Conservation (phyloP, 2,888 invertebrate species). For the Acronicta aceris region DNA sequence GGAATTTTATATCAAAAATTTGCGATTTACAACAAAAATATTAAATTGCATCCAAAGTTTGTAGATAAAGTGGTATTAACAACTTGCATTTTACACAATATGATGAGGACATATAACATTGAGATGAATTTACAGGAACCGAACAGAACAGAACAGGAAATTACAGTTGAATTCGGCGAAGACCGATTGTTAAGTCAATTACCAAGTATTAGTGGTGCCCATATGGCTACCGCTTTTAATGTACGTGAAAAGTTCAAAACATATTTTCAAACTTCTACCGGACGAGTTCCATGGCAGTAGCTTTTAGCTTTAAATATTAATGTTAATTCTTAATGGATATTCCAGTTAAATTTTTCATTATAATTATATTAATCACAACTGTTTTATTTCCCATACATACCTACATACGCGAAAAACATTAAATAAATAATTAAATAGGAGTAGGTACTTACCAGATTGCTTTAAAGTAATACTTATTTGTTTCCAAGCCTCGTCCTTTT, state of each 20-base stretch:
- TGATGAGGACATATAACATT: conserved; percentile 47
- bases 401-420: conserved; percentile 36
- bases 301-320: conserved; percentile 37
- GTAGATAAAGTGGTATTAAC: conserved; percentile 52
- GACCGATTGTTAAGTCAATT: conserved; percentile 46
- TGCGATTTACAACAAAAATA: conserved; percentile 42
- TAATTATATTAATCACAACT: conserved; percentile 40
- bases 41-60: conserved; percentile 46
- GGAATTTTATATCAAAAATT: conserved; percentile 46
- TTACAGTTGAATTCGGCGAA: conserved; percentile 47
- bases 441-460: conserved; percentile 38
- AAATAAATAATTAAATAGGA: conserved; percentile 38
- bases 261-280: conserved; percentile 47
- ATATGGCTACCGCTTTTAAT: conserved; percentile 43
- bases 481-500: conserved; percentile 48
- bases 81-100: conserved; percentile 48
- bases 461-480: conserved; percentile 46
- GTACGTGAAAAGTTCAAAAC: conserved; percentile 46
- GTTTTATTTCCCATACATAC: conserved; percentile 41
- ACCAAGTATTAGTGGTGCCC: conserved; percentile 39
- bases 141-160: conserved; percentile 44
- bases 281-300: conserved; percentile 45
- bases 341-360: conserved; percentile 34
- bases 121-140: conserved; percentile 47
- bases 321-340: conserved; percentile 37